phyloP scores from a whole-genome alignment of 35 echinoderm and acorn worm species.

The Anneissia japonica region DNA sequence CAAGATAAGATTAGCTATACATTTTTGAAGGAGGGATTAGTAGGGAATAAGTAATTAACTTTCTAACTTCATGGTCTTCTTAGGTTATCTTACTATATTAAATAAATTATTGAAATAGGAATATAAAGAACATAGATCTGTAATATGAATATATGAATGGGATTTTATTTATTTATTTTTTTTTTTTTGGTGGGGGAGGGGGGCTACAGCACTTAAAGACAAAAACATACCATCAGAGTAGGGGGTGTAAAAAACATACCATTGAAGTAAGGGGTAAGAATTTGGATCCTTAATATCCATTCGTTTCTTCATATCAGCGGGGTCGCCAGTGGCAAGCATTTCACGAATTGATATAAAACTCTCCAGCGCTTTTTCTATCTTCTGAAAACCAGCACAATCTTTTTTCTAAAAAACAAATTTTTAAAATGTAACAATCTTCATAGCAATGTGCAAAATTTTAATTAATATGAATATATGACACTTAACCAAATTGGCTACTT shows the following conservation, averaged over 20 bases:
- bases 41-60: conserved; percentile 5
- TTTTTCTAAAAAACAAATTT: conserved; percentile 83
- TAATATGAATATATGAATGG: background rate
- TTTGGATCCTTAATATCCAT: conserved; percentile 80
- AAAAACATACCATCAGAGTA: no score
- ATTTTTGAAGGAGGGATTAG: no score
- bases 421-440: no score
- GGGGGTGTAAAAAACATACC: conserved; percentile 32
- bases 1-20: no score
- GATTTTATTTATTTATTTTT: no score
- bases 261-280: conserved; percentile 87
- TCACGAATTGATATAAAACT: conserved; percentile 92
- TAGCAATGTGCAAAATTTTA: background rate
- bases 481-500: background rate
- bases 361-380: conserved; percentile 64
- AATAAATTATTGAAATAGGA: background rate
- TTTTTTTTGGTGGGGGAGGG: no score
- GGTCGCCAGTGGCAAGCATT: conserved; percentile 70
- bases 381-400: conserved; percentile 55
- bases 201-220: no score
- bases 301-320: conserved; percentile 69
- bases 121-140: background rate
- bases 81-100: background rate
- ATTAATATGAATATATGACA: background rate
- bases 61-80: background rate